Conservation (phyloP, 2,113 vertebrate species). For the Anthoscopus minutus region DNA sequence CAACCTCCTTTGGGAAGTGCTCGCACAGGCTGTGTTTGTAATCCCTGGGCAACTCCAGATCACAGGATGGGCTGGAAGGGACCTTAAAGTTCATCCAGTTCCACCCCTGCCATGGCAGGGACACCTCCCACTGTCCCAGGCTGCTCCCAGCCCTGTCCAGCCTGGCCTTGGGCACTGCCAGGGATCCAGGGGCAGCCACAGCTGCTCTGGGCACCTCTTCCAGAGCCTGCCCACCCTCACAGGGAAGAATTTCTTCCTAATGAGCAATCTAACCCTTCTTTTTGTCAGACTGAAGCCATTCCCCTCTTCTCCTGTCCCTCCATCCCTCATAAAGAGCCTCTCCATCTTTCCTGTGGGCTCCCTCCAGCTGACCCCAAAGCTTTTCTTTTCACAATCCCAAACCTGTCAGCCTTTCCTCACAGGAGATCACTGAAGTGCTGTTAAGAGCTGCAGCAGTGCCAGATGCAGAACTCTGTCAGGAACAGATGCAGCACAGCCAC, state of each 20-base stretch:
- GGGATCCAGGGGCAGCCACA: neutral
- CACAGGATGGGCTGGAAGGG: neutral
- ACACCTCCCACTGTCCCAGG: neutral
- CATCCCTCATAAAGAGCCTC: neutral
- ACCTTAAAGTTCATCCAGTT: neutral
- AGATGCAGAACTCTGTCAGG: neutral
- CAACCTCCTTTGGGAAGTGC: neutral
- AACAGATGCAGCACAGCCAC: neutral
- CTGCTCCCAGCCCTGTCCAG: fast-evolving
- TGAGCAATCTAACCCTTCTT: neutral
- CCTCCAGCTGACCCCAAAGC: neutral
- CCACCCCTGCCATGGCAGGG: neutral
- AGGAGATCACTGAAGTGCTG: neutral
- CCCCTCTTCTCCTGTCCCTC: neutral
- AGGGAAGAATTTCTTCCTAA: neutral
- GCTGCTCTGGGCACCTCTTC: neutral
- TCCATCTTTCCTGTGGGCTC: neutral
- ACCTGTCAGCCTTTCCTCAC: neutral
- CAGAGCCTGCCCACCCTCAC: fast-evolving
- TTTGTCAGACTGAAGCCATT: neutral
- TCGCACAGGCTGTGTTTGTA: neutral
- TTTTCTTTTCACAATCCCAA: neutral
- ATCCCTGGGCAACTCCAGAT: neutral
- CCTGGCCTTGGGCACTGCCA: neutral
- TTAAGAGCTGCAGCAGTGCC: neutral